Base-by-base conservation (phyloP, 2,797 vertebrate species). In the Perdix hodgsoniae region DNA sequence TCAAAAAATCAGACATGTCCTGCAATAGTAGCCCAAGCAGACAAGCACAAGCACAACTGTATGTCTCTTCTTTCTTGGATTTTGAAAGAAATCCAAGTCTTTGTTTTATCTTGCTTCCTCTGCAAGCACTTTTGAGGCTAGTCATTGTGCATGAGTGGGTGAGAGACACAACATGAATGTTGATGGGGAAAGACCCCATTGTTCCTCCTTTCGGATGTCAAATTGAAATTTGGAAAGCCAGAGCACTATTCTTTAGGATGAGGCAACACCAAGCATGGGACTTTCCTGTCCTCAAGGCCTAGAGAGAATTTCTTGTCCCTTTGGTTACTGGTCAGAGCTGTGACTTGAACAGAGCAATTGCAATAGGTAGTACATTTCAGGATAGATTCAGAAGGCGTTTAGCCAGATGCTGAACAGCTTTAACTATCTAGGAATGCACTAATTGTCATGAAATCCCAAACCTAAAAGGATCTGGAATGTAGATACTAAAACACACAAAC, bases 341-440 rank as follows among this genome's bases (percentile, higher is more conserved):
- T 96, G 94, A 91, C 93, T 96, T 92, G 94, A 97, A 94, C 54
- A 95, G 90, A 95, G 82, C 86, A 95, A 94, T 63, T 89, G 91
- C 83, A 95, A 84, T 73, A 86, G 83, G 93, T 72, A 57, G 81
- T 88, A 86, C 79, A 83, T 95, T 92, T 95, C 82, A 86, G 86
- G 92, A 88, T 92, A 86, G 83, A 72, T 90, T 93, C 63, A 91
- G 83, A 91, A 92, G 86, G 85, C 94, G 92, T 64, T 88, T 90
- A 86, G 94, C 86, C 95, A 97, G 94, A 95, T 77, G 85, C 75
- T 82, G 93, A 91, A 52, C 87, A 40, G 31, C 89, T 95, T 89
- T 85, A 93, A 82, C 86, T 88, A 85, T 79, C 78, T 70, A 88
- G 78, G 89, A 95, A 96, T 77, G 75, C 49, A 77, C 78, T 74